Evolutionary conservation across 2,888 invertebrate species (phyloP).

Genomic region (Maniola hyperantus): DNA sequence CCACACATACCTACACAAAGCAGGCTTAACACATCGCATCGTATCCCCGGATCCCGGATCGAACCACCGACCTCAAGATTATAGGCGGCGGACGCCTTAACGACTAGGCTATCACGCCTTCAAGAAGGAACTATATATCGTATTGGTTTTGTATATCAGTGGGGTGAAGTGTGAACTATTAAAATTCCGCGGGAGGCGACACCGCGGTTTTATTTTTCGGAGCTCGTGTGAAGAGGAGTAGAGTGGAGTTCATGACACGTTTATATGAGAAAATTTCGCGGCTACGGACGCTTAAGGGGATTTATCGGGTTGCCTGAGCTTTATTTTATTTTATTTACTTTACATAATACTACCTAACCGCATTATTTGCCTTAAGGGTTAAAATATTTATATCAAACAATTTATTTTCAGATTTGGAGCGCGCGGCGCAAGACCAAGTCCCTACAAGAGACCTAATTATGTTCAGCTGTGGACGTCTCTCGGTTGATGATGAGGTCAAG

Average conservation of each 20-base stretch:
- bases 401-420: too few relatives aligned
- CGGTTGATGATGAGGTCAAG: too few relatives aligned
- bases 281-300: conserved; percentile 32
- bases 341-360: conserved; percentile 11
- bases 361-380: not conserved
- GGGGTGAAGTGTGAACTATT: conserved; percentile 62
- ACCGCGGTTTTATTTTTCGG: conserved; percentile 54
- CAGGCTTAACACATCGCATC: too few relatives aligned
- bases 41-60: too few relatives aligned
- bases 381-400: too few relatives aligned
- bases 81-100: too few relatives aligned
- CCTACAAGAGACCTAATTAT: too few relatives aligned
- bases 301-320: conserved; percentile 33
- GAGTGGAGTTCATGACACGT: conserved; percentile 66
- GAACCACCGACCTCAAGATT: too few relatives aligned
- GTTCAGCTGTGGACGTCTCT: too few relatives aligned
- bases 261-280: conserved; percentile 62
- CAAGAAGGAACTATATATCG: not conserved
- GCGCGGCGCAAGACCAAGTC: too few relatives aligned
- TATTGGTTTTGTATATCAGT: not conserved
- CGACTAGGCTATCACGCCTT: too few relatives aligned
- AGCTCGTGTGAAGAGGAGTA: conserved; percentile 38
- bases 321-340: conserved; percentile 16
- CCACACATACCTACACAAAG: too few relatives aligned
- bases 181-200: conserved; percentile 67